Conservation (phyloP, 2,888 invertebrate genomes). For the Zaprionus bogoriensis region DNA sequence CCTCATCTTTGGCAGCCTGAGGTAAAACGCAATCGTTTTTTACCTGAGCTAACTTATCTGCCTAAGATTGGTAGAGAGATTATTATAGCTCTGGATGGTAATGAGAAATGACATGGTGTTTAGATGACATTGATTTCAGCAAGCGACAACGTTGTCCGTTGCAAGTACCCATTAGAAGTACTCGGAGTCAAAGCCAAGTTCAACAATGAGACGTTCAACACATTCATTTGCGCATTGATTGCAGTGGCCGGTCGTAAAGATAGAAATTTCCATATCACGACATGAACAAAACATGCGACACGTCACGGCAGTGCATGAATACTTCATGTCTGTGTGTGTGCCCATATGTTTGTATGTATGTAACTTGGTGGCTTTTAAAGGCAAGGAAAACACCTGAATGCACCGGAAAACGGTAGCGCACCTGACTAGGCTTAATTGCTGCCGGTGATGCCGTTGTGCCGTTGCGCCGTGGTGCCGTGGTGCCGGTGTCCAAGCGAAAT, state of each 20-base stretch:
- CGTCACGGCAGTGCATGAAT: conserved; percentile 4
- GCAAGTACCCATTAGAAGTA: background rate
- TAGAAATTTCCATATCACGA: conserved; percentile 1
- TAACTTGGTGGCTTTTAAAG: background rate
- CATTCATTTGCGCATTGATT: conserved; percentile 27
- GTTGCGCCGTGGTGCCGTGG: background rate
- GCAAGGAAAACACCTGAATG: conserved; percentile 36
- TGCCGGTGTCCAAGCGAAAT: background rate
- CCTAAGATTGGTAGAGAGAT: background rate
- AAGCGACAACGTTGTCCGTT: no score
- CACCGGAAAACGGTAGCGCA: conserved; percentile 10
- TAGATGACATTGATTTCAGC: no score
- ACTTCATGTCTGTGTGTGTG: no score
- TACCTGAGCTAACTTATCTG: background rate
- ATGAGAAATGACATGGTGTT: no score
- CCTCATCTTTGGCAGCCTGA: background rate
- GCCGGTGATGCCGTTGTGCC: background rate
- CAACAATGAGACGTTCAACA: background rate
- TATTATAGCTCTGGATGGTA: background rate
- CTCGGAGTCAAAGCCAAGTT: background rate
- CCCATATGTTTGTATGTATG: background rate
- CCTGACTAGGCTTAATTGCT: conserved; percentile 19
- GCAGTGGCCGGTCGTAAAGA: conserved; percentile 6
- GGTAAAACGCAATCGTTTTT: background rate
- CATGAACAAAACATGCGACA: background rate